Evolutionary conservation across 2,113 vertebrate species (phyloP), one percentile per base, ranked within the genome.

Genomic region (Gobiocypris rarus): DNA sequence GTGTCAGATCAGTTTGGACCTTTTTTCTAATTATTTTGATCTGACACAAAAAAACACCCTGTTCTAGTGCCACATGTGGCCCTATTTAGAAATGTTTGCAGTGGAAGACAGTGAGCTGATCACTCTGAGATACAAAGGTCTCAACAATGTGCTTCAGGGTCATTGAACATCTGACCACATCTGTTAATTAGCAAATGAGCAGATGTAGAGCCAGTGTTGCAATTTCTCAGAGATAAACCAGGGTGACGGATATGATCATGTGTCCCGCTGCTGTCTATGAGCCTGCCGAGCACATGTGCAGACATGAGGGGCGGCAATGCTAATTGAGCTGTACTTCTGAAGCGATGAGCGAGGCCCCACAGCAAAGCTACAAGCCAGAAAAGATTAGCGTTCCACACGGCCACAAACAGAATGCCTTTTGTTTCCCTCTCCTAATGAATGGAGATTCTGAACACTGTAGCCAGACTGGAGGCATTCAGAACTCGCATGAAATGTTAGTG

Each of bases 371-470:
- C 93, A 92, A 93, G 93, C 93, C 94, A 94, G 90, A 93, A 94
- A 91, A 93, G 93, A 95, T 95, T 94, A 95, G 88, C 56, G 86
- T 94, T 91, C 91, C 79, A 89, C 91, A 83, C 89, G 82, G 83
- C 84, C 75, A 87, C 74, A 89, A 93, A 95, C 94, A 95, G 89
- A 93, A 92, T 91, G 89, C 89, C 91, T 93, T 94, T 95, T 95
- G 93, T 95, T 93, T 92, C 85, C 85, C 81, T 83, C n/a, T 86
- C 85, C 88, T 93, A 93, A 94, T 93, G 91, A 93, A 93, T 90
- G 90, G 87, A 89, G 82, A 80, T 85, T 58, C 83, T 87, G 75
- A 90, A 90, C 87, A 91, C 90, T 84, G 85, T 75, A 86, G 65
- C 83, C 43, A 71, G 89, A 90, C 77, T 14, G 31, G 41, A 65